Percentiles rank a stretch among this genome's conserved stretches.
phyloP scores from a whole-genome alignment of 2,888 invertebrate species.

The Agrochola circellaris region DNA sequence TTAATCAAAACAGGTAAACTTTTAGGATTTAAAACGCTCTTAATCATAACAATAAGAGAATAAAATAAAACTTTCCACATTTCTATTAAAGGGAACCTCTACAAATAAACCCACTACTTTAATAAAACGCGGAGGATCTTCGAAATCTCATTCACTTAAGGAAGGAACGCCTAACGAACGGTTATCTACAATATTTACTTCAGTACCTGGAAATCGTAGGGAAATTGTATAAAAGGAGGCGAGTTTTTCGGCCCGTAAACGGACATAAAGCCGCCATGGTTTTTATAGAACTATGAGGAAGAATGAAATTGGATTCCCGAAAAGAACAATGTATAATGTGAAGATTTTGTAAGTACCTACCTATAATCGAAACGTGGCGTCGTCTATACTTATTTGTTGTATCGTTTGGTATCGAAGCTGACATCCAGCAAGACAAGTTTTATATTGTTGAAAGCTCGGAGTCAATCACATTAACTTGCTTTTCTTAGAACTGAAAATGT shows the following conservation, averaged over 20 bases:
- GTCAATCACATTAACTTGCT: neutral
- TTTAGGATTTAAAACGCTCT: too few species aligned
- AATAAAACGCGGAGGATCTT: neutral
- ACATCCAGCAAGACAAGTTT: neutral
- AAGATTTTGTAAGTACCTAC: neutral
- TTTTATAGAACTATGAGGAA: conserved; percentile 9
- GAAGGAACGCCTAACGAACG: conserved; percentile 17
- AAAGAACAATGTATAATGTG: conserved; percentile 1
- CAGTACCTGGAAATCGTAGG: conserved; percentile 22
- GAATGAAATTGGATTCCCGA: conserved; percentile 21
- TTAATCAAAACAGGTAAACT: too few species aligned
- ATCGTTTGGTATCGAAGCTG: neutral
- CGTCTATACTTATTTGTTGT: neutral
- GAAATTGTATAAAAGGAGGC: conserved; percentile 20
- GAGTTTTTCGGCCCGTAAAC: conserved; percentile 30
- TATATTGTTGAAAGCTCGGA: neutral
- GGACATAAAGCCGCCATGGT: conserved; percentile 21
- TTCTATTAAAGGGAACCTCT: conserved; percentile 11
- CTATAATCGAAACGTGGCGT: neutral
- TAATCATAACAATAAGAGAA: neutral
- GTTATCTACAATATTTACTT: conserved; percentile 42
- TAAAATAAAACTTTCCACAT: neutral
- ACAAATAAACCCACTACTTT: conserved; percentile 19
- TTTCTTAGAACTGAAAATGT: neutral
- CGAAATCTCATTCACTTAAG: conserved; percentile 20